phyloP scores from a whole-genome alignment of 2,113 vertebrate genomes.

The Oryzias celebensis region DNA sequence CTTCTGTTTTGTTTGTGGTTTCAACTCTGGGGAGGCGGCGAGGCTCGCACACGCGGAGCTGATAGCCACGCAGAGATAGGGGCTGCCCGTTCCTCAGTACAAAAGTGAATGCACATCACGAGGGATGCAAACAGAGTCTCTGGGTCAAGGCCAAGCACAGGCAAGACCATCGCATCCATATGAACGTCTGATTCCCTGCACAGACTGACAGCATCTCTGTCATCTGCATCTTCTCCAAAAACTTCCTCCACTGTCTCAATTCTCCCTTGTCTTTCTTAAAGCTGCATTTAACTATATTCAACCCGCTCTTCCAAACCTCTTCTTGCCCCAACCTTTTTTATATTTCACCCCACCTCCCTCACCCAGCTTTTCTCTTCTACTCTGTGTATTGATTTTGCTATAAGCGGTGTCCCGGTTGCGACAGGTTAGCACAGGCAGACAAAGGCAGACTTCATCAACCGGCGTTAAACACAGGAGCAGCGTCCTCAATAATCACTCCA shows the following conservation, averaged over 20 bases:
- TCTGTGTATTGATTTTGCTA: slow-evolving; percentile 83
- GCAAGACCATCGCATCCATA: slow-evolving; percentile 48
- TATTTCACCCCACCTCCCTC: slow-evolving; percentile 9
- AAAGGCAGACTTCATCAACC: slow-evolving; percentile 82
- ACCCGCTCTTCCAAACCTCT: slow-evolving; percentile 9
- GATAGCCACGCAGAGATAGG: slow-evolving; percentile 37
- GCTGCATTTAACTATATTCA: slow-evolving; percentile 39
- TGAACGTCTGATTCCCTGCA: slow-evolving; percentile 35
- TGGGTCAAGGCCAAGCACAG: slow-evolving; percentile 38
- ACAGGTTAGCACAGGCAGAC: slow-evolving; percentile 80
- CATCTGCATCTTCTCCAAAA: slow-evolving; percentile 14
- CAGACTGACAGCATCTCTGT: slow-evolving; percentile 4
- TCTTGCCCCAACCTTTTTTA: slow-evolving; percentile 18
- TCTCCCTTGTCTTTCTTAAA: slow-evolving; percentile 26
- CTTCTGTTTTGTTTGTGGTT: slow-evolving; percentile 44
- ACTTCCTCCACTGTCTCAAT: slow-evolving; percentile 23
- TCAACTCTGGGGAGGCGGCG: slow-evolving; percentile 53
- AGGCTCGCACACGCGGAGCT: slow-evolving; percentile 26
- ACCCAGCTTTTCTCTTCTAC: slow-evolving; percentile 40
- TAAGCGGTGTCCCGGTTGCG: slow-evolving; percentile 80
- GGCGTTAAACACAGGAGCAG: slow-evolving; percentile 76
- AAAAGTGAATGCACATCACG: slow-evolving; percentile 31
- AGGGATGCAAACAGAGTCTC: slow-evolving; percentile 20
- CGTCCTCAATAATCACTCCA: slow-evolving; percentile 80
- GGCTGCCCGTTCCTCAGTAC: slow-evolving; percentile 30